A percentile compares a stretch with the other conserved stretches of the same genome.
Conservation (phyloP, 2,113 vertebrate species). For the Pterophyllum scalare region DNA sequence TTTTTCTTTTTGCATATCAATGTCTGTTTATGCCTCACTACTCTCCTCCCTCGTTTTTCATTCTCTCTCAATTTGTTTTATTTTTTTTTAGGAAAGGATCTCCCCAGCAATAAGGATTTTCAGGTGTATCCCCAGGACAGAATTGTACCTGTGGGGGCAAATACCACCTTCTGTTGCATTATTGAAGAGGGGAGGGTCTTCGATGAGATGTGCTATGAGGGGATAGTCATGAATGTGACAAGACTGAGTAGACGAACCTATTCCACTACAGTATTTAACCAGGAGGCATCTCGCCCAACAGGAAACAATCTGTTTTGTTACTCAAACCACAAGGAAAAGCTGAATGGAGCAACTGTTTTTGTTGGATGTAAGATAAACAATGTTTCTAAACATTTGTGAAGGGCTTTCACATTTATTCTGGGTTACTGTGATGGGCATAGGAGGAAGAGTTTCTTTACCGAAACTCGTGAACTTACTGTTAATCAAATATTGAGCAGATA, state of each 20-base stretch:
- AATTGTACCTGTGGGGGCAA: constrained; percentile 64
- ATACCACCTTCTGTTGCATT: constrained; percentile 80
- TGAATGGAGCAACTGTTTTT: constrained; percentile 73
- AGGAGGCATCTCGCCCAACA: not conserved
- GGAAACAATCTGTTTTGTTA: constrained; percentile 73
- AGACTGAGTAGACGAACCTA: constrained; percentile 75
- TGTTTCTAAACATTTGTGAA: not conserved
- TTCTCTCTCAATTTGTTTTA: not conserved
- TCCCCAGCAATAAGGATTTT: constrained; percentile 9
- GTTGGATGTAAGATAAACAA: constrained; percentile 79
- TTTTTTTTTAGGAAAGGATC: constrained; percentile 65
- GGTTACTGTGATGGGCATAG: not conserved
- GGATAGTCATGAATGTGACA: constrained; percentile 6
- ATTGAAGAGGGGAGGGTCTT: constrained; percentile 45
- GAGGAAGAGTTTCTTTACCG: not conserved
- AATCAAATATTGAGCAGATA: too few relatives aligned
- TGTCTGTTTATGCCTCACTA: not conserved
- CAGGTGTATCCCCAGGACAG: constrained; percentile 67
- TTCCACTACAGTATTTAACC: constrained; percentile 42
- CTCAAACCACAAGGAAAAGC: rapidly evolving
- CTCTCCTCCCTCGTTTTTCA: not conserved
- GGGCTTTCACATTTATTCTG: not conserved
- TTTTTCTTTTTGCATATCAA: not conserved
- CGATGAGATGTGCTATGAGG: not conserved
- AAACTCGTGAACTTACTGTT: too few relatives aligned